A percentile compares a stretch with the other conserved stretches of the same genome.
These are phyloP conservation scores for Neoarius graeffei DNA, from an alignment of 2,113 vertebrate species.

Conservation along the genomic window DNA sequence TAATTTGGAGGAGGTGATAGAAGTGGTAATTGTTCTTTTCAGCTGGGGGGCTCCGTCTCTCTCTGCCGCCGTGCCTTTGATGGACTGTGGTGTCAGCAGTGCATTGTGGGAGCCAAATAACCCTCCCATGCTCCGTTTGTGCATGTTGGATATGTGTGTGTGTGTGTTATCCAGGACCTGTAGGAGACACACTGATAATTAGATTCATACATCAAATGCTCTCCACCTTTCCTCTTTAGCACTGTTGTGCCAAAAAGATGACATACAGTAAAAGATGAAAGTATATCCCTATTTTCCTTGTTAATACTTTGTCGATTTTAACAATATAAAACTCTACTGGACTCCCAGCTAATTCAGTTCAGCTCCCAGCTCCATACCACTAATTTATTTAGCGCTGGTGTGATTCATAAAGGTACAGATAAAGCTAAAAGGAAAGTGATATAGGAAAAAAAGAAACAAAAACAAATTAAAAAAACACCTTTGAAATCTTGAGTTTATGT, in stretches of 20 bases:
- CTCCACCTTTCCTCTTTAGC: constrained; percentile 29
- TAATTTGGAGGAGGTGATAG: constrained; percentile 57
- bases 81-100: constrained; percentile 55
- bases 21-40: constrained; percentile 59
- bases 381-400: neutral
- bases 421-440: neutral
- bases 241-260: constrained; percentile 4
- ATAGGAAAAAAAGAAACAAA: too few species aligned
- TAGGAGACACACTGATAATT: constrained; percentile 40
- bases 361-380: neutral
- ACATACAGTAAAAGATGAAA: constrained; percentile 15
- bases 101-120: constrained; percentile 50
- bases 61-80: constrained; percentile 51
- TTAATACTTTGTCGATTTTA: neutral
- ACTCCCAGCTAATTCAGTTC: neutral
- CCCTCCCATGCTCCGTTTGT: constrained; percentile 35
- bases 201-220: constrained; percentile 46
- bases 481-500: neutral
- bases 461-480: too few species aligned
- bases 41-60: constrained; percentile 44
- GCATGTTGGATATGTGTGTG: constrained; percentile 21
- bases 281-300: neutral
- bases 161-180: constrained; percentile 28
- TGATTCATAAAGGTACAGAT: neutral
- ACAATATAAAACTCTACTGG: neutral